phyloP scores from a whole-genome alignment of 2,888 invertebrate genomes.

The Metellina segmentata region DNA sequence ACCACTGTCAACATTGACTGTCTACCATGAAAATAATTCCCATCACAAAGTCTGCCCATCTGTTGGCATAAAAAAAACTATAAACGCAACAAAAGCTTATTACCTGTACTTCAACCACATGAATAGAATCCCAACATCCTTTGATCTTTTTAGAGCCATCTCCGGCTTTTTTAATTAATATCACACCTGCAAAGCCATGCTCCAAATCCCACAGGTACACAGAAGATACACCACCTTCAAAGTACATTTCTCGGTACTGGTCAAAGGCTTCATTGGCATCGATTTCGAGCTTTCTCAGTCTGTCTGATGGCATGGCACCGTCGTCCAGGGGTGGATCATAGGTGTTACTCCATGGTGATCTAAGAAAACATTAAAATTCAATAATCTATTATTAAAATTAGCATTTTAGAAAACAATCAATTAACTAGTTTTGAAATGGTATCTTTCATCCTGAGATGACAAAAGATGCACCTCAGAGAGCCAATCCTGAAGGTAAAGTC shows the following conservation, averaged over 20 bases:
- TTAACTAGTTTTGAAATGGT: background rate
- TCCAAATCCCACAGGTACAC: constrained; percentile 99
- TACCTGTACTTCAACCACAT: constrained; percentile 96
- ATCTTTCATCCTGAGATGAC: background rate
- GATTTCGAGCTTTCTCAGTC: constrained; percentile 95
- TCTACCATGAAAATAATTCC: too few species aligned
- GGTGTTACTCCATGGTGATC: constrained; percentile 99
- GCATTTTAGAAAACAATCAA: background rate
- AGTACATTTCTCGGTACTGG: constrained; percentile 99
- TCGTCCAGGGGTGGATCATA: constrained; percentile 99
- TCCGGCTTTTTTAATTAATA: constrained; percentile 98
- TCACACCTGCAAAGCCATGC: constrained; percentile 97
- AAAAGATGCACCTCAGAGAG: background rate
- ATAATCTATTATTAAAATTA: background rate
- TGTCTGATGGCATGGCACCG: constrained; percentile 98
- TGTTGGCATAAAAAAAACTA: too few species aligned
- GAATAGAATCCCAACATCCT: constrained; percentile 99
- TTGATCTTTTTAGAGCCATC: constrained; percentile 99
- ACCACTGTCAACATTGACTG: too few species aligned
- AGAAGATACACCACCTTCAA: constrained; percentile 99
- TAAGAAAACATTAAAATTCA: constrained; percentile 79
- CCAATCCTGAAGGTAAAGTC: background rate
- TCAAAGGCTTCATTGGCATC: constrained; percentile 99
- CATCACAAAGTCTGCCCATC: too few species aligned
- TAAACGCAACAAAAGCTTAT: background rate